These are phyloP conservation scores for Python bivittatus DNA, from an alignment of 2,113 vertebrate species.

Conservation along the genomic window DNA sequence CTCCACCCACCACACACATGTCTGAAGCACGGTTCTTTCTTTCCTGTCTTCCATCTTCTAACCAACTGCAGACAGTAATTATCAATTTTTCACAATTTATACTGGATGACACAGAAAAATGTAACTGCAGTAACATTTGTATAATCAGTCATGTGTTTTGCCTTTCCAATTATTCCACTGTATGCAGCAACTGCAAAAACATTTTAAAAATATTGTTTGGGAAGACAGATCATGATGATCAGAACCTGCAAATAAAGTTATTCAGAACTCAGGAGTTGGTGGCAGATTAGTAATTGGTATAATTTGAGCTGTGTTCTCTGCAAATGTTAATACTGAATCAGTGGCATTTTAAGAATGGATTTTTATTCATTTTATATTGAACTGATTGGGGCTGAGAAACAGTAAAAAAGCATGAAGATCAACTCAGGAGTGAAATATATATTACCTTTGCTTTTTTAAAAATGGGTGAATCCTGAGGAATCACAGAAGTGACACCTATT, in stretches of 20 bases:
- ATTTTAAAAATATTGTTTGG: background rate
- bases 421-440: background rate
- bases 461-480: background rate
- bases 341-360: background rate
- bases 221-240: background rate
- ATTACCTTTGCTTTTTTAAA: background rate
- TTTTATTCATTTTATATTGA: background rate
- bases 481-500: background rate
- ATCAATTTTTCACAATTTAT: background rate
- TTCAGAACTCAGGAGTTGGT: background rate
- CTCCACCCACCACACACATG: background rate
- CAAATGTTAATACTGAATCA: no score
- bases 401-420: background rate
- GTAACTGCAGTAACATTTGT: background rate
- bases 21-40: background rate
- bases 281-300: background rate
- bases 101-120: background rate
- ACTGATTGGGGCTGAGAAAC: background rate
- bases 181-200: background rate
- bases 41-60: background rate
- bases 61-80: background rate
- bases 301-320: background rate
- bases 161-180: background rate
- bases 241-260: background rate
- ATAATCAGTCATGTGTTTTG: background rate